A percentile compares a stretch with the other conserved stretches of the same genome.
phyloP scores from a whole-genome alignment of 2,113 vertebrate species.

The Thomomys bottae region DNA sequence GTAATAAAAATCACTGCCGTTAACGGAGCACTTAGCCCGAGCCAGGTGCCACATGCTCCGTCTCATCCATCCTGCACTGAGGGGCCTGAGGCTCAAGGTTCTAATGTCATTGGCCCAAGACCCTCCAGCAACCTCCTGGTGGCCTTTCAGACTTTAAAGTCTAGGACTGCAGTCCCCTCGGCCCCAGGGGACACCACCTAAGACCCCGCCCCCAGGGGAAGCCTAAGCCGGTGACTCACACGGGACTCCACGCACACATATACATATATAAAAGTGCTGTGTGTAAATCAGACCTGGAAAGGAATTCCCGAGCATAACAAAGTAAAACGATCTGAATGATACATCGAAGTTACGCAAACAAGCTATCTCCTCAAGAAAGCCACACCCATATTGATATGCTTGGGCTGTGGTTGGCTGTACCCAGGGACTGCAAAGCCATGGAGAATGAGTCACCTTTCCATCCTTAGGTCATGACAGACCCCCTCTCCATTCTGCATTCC shows the following conservation, averaged over 20 bases:
- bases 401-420: not conserved
- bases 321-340: not conserved
- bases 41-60: rapidly evolving
- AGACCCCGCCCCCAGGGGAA: not conserved
- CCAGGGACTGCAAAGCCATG: not conserved
- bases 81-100: not conserved
- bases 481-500: no score
- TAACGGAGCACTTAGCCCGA: not conserved
- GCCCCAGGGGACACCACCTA: not conserved
- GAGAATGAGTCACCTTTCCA: not conserved
- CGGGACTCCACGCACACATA: not conserved
- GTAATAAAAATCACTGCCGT: not conserved
- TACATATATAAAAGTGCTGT: not conserved
- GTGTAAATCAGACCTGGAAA: not conserved
- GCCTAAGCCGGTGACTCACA: not conserved
- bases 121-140: not conserved
- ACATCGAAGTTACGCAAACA: not conserved
- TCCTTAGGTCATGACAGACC: no score
- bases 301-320: not conserved
- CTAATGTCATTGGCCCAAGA: not conserved
- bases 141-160: not conserved
- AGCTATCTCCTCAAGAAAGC: not conserved
- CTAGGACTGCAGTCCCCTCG: not conserved
- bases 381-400: not conserved
- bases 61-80: not conserved